phyloP scores from a whole-genome alignment of 2,888 invertebrate genomes.

The Antheraea assamensis region DNA sequence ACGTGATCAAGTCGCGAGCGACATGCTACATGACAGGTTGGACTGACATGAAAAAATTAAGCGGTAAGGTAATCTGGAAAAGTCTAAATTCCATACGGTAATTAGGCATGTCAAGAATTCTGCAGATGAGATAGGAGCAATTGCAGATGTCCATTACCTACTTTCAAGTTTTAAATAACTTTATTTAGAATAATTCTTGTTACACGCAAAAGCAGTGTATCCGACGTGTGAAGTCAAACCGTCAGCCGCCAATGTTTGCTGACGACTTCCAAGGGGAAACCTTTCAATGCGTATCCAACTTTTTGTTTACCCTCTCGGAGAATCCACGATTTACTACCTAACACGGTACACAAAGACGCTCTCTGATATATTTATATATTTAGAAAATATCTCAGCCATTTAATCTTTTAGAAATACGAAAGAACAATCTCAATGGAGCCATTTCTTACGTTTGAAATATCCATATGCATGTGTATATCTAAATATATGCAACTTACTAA shows the following conservation, averaged over 20 bases:
- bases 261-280: constrained; percentile 60
- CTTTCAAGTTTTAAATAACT: too few species aligned
- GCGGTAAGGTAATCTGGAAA: too few species aligned
- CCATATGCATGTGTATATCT: too few species aligned
- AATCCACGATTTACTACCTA: constrained; percentile 40
- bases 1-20: too few species aligned
- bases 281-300: constrained; percentile 61
- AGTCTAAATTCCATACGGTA: too few species aligned
- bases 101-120: too few species aligned
- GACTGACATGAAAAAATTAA: too few species aligned
- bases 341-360: not conserved
- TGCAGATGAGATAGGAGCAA: too few species aligned
- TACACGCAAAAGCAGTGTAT: constrained; percentile 32
- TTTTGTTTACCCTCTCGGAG: constrained; percentile 58
- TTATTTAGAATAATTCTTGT: constrained; percentile 13
- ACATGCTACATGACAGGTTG: too few species aligned
- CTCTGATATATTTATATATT: not conserved
- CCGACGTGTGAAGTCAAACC: constrained; percentile 46
- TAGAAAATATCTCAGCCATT: not conserved
- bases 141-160: too few species aligned
- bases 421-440: not conserved
- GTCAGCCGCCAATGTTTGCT: constrained; percentile 60
- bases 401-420: not conserved
- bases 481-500: too few species aligned
- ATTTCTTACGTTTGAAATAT: not conserved